Evolutionary conservation across 2,113 vertebrate genomes (phyloP), one percentile per base, ranked within the genome.

Genomic region (Mirza zaza): DNA sequence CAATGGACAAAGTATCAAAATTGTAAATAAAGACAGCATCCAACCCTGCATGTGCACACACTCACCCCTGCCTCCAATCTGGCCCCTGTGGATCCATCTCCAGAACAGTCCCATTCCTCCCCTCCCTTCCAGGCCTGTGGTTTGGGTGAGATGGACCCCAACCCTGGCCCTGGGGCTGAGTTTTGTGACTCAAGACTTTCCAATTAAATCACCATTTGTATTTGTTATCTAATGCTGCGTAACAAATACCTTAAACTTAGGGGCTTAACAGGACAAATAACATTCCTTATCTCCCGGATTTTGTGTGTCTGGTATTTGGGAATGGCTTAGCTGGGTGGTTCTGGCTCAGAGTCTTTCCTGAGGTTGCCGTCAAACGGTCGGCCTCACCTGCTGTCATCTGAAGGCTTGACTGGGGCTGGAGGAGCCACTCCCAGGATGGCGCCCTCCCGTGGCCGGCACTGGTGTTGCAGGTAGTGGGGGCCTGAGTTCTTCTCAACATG

Each of bases 41-140:
- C 0, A 10, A 45, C 1, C 27, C 81, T 29, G 0, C 20, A 8
- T 48, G 57, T 29, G 29, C 7, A 6, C n/a, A 5, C 34, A 25
- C 18, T 68, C 32, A 6, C 48, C 52, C n/a, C 34, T 12, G 29
- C 27, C 15, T 8, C 80, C 6, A 8, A 15, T 25, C 52, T 0
- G 5, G 8, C 25, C 23, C 23, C 17, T 0, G 17, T 1, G 10
- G 39, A 20, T 39, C 27, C 23, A 4, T 34, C 14, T 14, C 7
- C 10, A 4, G 18, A 29, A 10, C 0, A 3, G 80, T 23, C 71
- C 65, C 36, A 0, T 42, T n/a, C 12, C 34, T 95, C 50, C 48
- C 18, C 20, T 23, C 27, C 27, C 7, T 32, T 50, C 76, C 20
- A 63, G 81, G 27, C 21, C 25, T 42, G 27, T 61, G 39, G 42